These are phyloP conservation scores for Drosophila sulfurigaster DNA, from an alignment of 1,140 invertebrate genomes.

Conservation along the genomic window DNA sequence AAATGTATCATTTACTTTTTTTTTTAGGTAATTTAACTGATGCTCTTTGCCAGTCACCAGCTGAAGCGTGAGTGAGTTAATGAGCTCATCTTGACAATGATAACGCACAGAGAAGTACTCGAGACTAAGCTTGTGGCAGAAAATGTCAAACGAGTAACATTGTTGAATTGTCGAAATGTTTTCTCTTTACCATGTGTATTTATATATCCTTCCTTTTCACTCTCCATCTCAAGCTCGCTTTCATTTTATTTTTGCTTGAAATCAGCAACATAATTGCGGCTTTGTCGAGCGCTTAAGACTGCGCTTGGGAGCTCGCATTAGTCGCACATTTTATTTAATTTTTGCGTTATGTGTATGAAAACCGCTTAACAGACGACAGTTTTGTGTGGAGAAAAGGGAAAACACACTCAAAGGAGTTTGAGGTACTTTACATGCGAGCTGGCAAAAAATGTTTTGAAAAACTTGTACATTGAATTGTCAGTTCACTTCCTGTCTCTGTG, in stretches of 20 bases:
- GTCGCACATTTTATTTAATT: constrained; percentile 30
- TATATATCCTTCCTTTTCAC: background rate
- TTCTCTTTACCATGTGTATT: background rate
- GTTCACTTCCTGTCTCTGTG: background rate
- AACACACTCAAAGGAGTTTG: constrained; percentile 6
- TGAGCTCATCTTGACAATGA: constrained; percentile 5
- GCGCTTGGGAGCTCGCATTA: constrained; percentile 14
- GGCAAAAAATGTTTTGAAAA: background rate
- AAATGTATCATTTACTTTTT: background rate
- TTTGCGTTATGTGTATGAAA: constrained; percentile 45
- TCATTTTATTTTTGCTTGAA: constrained; percentile 20
- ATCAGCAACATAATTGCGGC: constrained; percentile 60
- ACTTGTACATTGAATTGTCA: background rate
- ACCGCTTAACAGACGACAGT: constrained; percentile 63
- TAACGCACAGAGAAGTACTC: background rate
- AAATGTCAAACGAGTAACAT: constrained; percentile 4
- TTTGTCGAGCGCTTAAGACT: constrained; percentile 24
- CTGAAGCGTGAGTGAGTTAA: background rate
- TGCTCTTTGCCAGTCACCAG: background rate
- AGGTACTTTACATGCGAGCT: constrained; percentile 8
- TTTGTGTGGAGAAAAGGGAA: constrained; percentile 29
- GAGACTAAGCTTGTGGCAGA: background rate
- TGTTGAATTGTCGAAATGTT: background rate
- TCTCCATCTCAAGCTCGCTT: constrained; percentile 1
- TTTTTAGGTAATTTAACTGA: constrained; percentile 4